Evolutionary conservation across 2,797 vertebrate species (phyloP), one percentile per base, ranked within the genome.

Genomic region (Iguana delicatissima): DNA sequence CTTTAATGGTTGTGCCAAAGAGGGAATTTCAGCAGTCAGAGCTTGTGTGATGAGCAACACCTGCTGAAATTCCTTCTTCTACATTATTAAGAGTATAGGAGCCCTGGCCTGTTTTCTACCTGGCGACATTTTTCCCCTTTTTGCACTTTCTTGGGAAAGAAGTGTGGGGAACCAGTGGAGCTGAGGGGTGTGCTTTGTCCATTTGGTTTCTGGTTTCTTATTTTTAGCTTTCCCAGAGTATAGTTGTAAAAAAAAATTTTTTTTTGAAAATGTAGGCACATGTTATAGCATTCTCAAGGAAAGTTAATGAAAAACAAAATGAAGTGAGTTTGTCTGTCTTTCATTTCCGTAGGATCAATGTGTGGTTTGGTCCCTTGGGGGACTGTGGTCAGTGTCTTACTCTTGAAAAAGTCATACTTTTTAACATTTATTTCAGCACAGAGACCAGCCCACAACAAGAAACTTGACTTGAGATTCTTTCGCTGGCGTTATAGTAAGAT

Each of bases 371-470:
- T 59, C 59, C 52, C 50, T 42, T 24, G n/a, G n/a, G 35, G 14
- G 52, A 29, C 29, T 84, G 73, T 57, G 5, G 26, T 52, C 5
- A 76, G 52, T 59, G 12, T 67, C 22, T 77, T 84, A 12, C 22
- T 50, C 18, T 69, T 84, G 29, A 26, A 77, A 67, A 85, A 24
- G 52, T 1, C 84, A 86, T 77, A 50, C 80, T 73, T 55, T 52
- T 80, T 13, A 26, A 67, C 26, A 55, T 55, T 83, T 52, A 38
- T 38, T 85, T 79, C 50, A 85, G 32, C 82, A 24, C 26, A 24
- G 91, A 26, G n/a, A 94, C 82, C 89, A 89, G 74, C 57, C 76
- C 80, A 90, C 91, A 93, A 94, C 89, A 32, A 92, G 73, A 92
- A 91, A 91, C 85, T 88, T 10, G 80, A 94, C 80, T 87, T 80